These are phyloP conservation scores for Aepyceros melampus DNA, from an alignment of 2,113 vertebrate species.

Conservation along the genomic window DNA sequence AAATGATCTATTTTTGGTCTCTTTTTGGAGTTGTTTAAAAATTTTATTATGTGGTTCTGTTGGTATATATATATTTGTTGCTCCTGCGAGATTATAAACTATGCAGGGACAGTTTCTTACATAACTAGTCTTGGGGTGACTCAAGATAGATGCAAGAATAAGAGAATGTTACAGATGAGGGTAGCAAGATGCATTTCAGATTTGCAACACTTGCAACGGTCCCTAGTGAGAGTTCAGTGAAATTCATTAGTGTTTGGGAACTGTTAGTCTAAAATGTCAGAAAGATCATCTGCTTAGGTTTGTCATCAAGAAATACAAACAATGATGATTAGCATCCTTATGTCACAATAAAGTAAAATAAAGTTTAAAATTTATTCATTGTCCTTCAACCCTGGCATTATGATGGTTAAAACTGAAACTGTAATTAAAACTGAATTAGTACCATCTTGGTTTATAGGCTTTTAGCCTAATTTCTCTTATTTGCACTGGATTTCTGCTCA, in stretches of 20 bases:
- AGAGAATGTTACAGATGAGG: background rate
- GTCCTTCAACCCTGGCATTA: background rate
- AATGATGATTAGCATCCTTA: background rate
- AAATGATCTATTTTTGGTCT: constrained; percentile 1
- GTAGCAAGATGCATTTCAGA: background rate
- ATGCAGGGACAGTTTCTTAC: background rate
- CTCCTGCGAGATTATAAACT: background rate
- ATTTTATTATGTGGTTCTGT: background rate
- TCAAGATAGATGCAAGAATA: background rate
- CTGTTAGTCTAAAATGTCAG: background rate
- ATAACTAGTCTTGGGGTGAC: background rate
- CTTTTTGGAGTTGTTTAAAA: background rate
- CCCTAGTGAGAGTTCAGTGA: background rate
- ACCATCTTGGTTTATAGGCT: background rate
- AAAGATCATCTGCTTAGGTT: background rate
- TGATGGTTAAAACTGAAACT: background rate
- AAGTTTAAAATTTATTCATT: constrained; percentile 6
- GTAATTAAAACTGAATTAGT: background rate
- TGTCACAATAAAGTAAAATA: background rate
- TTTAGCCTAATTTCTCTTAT: background rate
- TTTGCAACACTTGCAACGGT: background rate
- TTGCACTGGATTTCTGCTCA: background rate
- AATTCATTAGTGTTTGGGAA: background rate
- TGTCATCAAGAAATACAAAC: background rate
- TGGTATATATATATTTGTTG: background rate